Percentiles rank a stretch among this genome's conserved stretches.
These are phyloP conservation scores for Oreochromis aureus DNA, from an alignment of 2,113 vertebrate species.

Conservation along the genomic window DNA sequence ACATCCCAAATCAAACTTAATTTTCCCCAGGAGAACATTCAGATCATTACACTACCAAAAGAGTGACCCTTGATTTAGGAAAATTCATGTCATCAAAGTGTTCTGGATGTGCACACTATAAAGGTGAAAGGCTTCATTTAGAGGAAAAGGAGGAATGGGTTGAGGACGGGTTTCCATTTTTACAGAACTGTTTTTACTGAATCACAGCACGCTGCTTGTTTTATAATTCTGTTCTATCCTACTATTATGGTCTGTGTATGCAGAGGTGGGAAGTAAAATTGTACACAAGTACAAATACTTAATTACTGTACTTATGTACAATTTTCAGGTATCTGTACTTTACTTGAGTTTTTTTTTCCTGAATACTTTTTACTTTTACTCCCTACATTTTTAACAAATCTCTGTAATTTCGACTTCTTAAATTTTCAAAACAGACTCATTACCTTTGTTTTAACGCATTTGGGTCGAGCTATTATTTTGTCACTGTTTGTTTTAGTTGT, in stretches of 20 bases:
- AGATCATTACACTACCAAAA: neutral
- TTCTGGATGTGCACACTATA: neutral
- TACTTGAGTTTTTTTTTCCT: neutral
- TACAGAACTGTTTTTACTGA: neutral
- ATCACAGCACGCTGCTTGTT: neutral
- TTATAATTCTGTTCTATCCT: neutral
- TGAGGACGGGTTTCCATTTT: neutral
- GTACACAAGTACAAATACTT: neutral
- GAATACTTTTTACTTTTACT: neutral
- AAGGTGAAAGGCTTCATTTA: neutral
- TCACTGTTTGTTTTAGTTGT: accelerated
- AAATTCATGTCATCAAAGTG: neutral
- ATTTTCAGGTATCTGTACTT: neutral
- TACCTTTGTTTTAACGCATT: neutral
- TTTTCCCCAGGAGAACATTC: neutral
- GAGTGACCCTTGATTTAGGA: neutral
- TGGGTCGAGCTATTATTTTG: neutral
- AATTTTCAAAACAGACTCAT: neutral
- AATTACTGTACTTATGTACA: too few relatives aligned
- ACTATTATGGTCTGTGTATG: neutral
- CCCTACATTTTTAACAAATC: neutral
- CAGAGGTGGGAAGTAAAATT: neutral
- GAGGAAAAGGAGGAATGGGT: neutral
- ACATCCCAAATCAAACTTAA: conserved; percentile 17
- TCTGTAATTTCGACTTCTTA: neutral